Base-by-base conservation (phyloP, 2,888 invertebrate genomes). In the Unio pictorum region DNA sequence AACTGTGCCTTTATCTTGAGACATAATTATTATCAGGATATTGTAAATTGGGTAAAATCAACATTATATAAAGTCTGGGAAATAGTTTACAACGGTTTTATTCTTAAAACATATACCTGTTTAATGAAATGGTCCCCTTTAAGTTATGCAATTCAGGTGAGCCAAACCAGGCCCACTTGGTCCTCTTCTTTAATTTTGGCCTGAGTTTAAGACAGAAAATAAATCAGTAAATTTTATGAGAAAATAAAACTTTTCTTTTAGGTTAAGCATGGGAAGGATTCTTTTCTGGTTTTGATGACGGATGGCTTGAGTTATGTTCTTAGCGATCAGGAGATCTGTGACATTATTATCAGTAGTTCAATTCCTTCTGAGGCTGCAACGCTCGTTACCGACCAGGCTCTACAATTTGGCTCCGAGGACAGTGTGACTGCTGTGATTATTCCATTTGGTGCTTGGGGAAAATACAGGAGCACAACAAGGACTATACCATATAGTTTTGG, bases 401-500 rank as follows among this genome's bases (percentile, higher is more conserved):
- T 91, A 70, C 90, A 91, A 69, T 92, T 90, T 83, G 91, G 91
- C 7, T 91, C 91, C 4, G 91, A 91, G 72, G 92, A 92, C 84
- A 92, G 92, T 82, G 86, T 90, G 56, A 91, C 91, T 4, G 90
- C 90, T 34, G 76, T 92, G 20, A 88, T 92, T 20, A 84, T 92
- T 8, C 92, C 92, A 6, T 90, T 92, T 72, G 92, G 92, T 11
- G 90, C 91, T 1, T 92, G 92, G 92, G 91, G 91, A 45, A 91
- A 91, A 76, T 90, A 84, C 75, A 81, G 81, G n/a, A 76, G 74
- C 20, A 75, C 83, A 3, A 74, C 81, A 4, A 70, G 79, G 18
- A 76, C 80, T 20, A 81, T 86, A 18, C 83, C 81, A 4, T 86
- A 84, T 71, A 83, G 84, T 64, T 85, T 86, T 80, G 85, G 87